Evolutionary conservation across 2,113 vertebrate species (phyloP), one percentile per base, ranked within the genome.

Genomic region (Piprites chloris): DNA sequence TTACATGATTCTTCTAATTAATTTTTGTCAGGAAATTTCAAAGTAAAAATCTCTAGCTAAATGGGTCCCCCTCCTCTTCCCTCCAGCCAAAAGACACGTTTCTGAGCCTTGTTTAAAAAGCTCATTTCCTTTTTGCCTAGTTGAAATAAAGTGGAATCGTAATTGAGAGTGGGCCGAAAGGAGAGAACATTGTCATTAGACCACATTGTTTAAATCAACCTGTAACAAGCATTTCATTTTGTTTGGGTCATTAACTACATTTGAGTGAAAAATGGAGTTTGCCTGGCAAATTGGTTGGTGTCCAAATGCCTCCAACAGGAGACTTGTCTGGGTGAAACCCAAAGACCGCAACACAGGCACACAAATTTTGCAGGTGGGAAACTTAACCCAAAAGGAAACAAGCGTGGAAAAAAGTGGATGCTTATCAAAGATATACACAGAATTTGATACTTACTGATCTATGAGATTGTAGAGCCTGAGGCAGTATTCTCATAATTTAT

Each of bases 1-100:
- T 97, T 97, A 97, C 82, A 93, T 59, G 90, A 96, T 92, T 96
- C 89, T 88, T 92, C 91, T 97, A 98, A 98, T 97, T 97, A 97
- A 94, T 98, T 97, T 96, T 89, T 96, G 95, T 94, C 81, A 75
- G 73, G 76, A 86, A 87, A 73, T 97, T 97, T 97, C 84, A 94
- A 94, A 97, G 94, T 61, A 97, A 95, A 97, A 95, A 79, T 83
- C 92, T 91, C 73, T 72, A 95, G 80, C 52, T 87, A 90, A 90
- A 69, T 46, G 46, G 66, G 39, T 41, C 79, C 62, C 75, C 33
- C 53, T 62, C 39, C 46, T 37, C 52, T 81, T 95, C 87, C 82
- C 39, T 89, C 46, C 53, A 83, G 37, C 79, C 61, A 69, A 71
- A 0, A 92, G 59, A 77, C 67, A 46, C 0, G 0, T 81, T 77